Percentiles rank a stretch among this genome's conserved stretches.
Conservation (phyloP, 2,113 vertebrate species). For the Turnix velox region DNA sequence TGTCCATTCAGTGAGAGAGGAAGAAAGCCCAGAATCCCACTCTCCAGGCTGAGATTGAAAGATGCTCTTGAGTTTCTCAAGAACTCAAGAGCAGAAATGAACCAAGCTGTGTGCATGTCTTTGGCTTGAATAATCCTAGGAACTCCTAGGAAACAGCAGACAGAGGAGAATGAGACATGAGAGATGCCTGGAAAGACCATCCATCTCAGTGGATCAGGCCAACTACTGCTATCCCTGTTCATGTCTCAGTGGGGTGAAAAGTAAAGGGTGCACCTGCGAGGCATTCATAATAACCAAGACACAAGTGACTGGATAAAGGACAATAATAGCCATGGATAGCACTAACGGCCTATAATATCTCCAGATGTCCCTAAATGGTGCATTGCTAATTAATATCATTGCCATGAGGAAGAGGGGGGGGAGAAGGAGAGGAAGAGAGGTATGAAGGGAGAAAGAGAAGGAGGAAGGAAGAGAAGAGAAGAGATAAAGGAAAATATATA, state of each 20-base stretch:
- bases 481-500: background rate
- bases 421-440: background rate
- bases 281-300: background rate
- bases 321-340: background rate
- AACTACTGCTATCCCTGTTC: background rate
- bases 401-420: background rate
- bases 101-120: fast-evolving
- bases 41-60: background rate
- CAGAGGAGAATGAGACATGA: background rate
- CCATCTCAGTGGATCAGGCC: background rate
- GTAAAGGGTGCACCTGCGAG: background rate
- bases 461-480: too few relatives aligned
- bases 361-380: background rate
- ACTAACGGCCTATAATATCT: background rate
- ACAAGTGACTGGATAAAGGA: background rate
- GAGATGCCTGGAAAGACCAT: background rate
- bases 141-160: fast-evolving
- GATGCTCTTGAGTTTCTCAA: background rate
- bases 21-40: background rate
- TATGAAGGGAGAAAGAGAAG: background rate
- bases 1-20: fast-evolving
- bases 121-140: background rate
- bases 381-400: background rate
- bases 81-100: background rate
- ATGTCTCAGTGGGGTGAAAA: background rate